A percentile compares a stretch with the other conserved stretches of the same genome.
These are phyloP conservation scores for Chelonoidis abingdonii DNA, from an alignment of 2,113 vertebrate species.

Conservation along the genomic window DNA sequence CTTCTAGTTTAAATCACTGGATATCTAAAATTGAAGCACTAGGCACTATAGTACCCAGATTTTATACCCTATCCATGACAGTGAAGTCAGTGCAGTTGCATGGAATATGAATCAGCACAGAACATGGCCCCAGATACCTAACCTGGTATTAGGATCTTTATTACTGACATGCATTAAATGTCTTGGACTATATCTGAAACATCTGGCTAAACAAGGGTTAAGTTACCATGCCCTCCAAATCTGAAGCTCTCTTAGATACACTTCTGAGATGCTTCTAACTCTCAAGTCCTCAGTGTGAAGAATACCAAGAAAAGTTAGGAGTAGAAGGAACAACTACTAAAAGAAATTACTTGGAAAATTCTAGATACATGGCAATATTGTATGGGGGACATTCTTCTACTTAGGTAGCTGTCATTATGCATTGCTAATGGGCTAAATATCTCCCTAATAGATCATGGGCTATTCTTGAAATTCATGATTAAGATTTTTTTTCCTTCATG, in stretches of 20 bases:
- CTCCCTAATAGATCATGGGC: not conserved
- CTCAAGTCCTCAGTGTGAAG: not conserved
- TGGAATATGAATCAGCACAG: not conserved
- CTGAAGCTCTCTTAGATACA: not conserved
- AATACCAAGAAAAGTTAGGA: not conserved
- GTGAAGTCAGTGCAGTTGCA: not conserved
- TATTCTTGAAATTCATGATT: not conserved
- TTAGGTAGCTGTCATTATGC: fast-evolving
- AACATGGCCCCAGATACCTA: not conserved
- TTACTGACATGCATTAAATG: not conserved
- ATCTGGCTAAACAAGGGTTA: not conserved
- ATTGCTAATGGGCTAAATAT: not conserved
- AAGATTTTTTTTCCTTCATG: not conserved
- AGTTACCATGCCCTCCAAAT: not conserved
- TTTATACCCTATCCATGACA: not conserved
- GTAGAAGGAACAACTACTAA: not conserved
- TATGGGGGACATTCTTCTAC: not conserved
- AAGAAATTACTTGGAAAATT: not conserved
- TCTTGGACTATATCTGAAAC: not conserved
- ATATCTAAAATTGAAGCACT: not conserved
- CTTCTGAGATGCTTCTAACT: not conserved
- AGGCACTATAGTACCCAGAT: not conserved
- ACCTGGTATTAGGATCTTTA: not conserved
- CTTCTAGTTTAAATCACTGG: not conserved
- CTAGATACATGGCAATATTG: not conserved